Base-by-base conservation (phyloP, 1,140 invertebrate genomes). In the Cyclina sinensis region DNA sequence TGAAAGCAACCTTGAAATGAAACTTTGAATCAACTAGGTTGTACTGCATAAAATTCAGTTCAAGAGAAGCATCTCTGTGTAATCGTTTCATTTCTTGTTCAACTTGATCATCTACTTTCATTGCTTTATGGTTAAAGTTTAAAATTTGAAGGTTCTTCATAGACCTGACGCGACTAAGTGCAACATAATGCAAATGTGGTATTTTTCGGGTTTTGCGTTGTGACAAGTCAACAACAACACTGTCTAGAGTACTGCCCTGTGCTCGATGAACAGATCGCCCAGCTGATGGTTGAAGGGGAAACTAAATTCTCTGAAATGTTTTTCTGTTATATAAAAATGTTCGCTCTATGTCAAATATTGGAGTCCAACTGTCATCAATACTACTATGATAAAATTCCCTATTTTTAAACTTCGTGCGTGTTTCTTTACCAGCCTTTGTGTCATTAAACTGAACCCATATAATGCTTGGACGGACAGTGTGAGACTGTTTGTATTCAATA, bases 401-500 rank as follows among this genome's bases (percentile, higher is more conserved):
- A 62, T 62, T 62, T 21, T 62, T 62, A 30, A 11, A 62, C n/a
- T 62, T 62, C 30, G 21, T 11, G 7, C 30, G 7, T 11, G 59
- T 62, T 62, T 62, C 59, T 78, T 32, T 46, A 24, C 81, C 81
- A 51, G 82, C 39, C 68, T 82, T 79, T 18, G 14, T 9, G 68
- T 85, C 88, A 78, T 65, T 57, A 89, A 89, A 85, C 39, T 54
- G 37, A 4, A 89, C 88, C 88, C 88, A 89, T 18, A 88, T 32
- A 59, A 89, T 89, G 16, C 43, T 46, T 46, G 43, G 43, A 9
- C 43, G 43, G 7, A 9, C 7, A 9, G 43, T 46, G 7, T 74
- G 24, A 16, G 59, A 57, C n/a, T 35, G 1, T 81, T 76, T 73
- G 48, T 88, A 82, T 84, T 89, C 88, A 39, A 89, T 84, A 78